A percentile compares a stretch with the other conserved stretches of the same genome.
Evolutionary conservation across 1,140 invertebrate genomes (phyloP).

Genomic region (Ips typographus): DNA sequence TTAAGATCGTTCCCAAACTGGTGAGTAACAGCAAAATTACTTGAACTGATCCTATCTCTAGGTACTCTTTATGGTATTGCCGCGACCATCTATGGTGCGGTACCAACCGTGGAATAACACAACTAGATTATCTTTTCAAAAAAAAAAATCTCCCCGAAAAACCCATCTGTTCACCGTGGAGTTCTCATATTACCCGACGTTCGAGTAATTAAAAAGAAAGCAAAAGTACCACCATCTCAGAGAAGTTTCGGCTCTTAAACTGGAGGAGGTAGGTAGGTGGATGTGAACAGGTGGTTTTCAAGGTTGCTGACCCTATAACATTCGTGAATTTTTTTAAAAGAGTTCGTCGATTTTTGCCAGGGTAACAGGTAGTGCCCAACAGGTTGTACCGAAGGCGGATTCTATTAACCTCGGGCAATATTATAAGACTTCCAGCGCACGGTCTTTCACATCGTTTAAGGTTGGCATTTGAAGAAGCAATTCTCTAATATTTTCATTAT

Average conservation of each 20-base stretch:
- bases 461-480: too few relatives aligned
- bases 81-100: too few relatives aligned
- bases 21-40: conserved; percentile 19
- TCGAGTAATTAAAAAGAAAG: conserved; percentile 14
- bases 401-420: conserved; percentile 1
- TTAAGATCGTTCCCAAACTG: conserved; percentile 13
- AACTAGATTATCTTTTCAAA: too few relatives aligned
- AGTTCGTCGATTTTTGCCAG: neutral
- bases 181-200: neutral
- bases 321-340: conserved; percentile 1
- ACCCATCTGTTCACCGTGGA: too few relatives aligned
- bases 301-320: conserved; percentile 6
- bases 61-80: neutral
- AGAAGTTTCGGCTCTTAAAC: conserved; percentile 4
- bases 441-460: neutral
- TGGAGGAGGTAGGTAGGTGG: conserved; percentile 10
- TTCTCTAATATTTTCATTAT: too few relatives aligned
- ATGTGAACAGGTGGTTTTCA: conserved; percentile 6
- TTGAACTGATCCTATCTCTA: conserved; percentile 4
- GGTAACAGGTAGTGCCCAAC: conserved; percentile 6
- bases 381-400: conserved; percentile 11
- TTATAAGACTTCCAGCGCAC: neutral
- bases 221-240: conserved; percentile 6
- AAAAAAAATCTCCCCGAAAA: too few relatives aligned
- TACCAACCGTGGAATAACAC: too few relatives aligned